These are phyloP conservation scores for Drosophila pseudoananassae DNA, from an alignment of 1,140 invertebrate genomes.

Conservation along the genomic window DNA sequence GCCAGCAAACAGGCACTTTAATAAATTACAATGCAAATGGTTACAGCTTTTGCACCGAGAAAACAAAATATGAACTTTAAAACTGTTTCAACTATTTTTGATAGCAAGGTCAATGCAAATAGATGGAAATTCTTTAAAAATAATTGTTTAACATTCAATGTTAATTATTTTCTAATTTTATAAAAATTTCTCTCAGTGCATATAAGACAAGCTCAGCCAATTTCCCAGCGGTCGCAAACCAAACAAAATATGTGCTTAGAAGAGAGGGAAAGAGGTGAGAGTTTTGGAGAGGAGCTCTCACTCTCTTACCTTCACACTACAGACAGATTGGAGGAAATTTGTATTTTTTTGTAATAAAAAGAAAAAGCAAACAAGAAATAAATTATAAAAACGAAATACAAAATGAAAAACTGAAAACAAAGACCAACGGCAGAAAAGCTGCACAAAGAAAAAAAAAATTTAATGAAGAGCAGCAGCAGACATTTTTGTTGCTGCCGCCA, in stretches of 20 bases:
- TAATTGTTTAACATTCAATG: too few species aligned
- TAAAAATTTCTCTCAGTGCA: neutral
- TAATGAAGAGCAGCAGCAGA: slow-evolving; percentile 26
- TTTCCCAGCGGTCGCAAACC: slow-evolving; percentile 50
- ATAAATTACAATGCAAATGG: slow-evolving; percentile 41
- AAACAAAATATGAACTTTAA: slow-evolving; percentile 5
- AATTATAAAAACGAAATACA: slow-evolving; percentile 10
- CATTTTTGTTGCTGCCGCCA: slow-evolving; percentile 8
- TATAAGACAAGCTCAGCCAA: slow-evolving; percentile 24
- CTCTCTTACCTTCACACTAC: neutral
- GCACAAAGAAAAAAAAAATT: slow-evolving; percentile 36
- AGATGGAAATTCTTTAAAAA: too few species aligned
- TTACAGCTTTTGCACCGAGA: slow-evolving; percentile 11
- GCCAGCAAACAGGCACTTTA: slow-evolving; percentile 26
- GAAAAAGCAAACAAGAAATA: slow-evolving; percentile 10
- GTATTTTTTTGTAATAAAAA: slow-evolving; percentile 25
- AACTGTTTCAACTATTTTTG: neutral
- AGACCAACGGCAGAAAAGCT: slow-evolving; percentile 14
- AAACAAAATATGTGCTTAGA: slow-evolving; percentile 41
- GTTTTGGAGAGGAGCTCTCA: slow-evolving; percentile 8
- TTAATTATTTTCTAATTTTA: neutral
- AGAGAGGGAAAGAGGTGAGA: neutral
- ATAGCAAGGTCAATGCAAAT: neutral
- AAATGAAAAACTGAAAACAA: slow-evolving; percentile 18
- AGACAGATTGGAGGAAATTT: slow-evolving; percentile 25